Base-by-base conservation (phyloP, 2,797 vertebrate species). In the Knipowitschia caucasica region DNA sequence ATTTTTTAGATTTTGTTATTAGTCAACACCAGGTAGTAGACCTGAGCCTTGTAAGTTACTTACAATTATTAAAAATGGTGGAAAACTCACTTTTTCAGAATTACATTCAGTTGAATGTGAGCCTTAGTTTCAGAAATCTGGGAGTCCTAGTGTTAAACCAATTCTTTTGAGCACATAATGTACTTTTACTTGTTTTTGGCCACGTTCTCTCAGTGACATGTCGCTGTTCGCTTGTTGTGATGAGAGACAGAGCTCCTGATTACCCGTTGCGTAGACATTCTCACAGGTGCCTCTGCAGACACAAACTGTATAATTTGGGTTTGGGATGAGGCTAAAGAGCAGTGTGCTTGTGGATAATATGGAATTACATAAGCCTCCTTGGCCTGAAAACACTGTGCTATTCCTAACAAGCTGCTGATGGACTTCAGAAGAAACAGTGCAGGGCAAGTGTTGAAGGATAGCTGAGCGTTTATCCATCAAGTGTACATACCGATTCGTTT, bases 241-340 rank as follows among this genome's bases (percentile, higher is more conserved):
- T 38, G 34, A 52, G 50, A 38, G 50, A 38, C 50, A 25, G 33
- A 24, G 8, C 21, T 2, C 46, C 20, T 49, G 46, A 49, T 49
- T 33, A 49, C 46, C 46, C 29, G 27, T 47, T 21, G 45, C 7
- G 2, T 29, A 47, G 45, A 50, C 30, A 14, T 50, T 36, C 33
- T 35, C 31, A 50, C 35, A 38, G 50, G 34, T 15, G 9, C 23
- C 25, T 39, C 39, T 27, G 23, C 34, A 52, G 50, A 39, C 35
- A 27, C 50, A 7, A 26, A 52, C 26, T 18, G 50, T 52, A 38
- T 52, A 27, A 51, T 51, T 51, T 51, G 6, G 33, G 7, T 8
- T 38, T 12, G 50, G 34, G 34, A 38, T 5, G 34, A 35, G 10
- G n/a, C 31, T 51, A 36, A 51, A 51, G 23, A 25, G 34, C 25